Evolutionary conservation across 2,888 invertebrate species (phyloP), one percentile per base, ranked within the genome.

Genomic region (Leucophenga montana): DNA sequence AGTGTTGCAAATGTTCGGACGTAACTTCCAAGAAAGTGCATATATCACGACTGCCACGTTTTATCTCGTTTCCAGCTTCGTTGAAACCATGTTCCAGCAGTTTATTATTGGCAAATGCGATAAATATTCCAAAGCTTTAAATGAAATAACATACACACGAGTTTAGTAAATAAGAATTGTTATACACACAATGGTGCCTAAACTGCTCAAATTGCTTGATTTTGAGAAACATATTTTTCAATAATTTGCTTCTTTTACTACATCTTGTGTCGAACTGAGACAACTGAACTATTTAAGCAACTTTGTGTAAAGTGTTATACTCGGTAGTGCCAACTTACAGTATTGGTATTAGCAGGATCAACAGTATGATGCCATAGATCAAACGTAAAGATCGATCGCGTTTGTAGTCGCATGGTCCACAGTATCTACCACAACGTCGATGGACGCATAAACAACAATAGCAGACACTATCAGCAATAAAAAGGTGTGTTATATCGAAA

Each of bases 81-180:
- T 91, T 90, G 44, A 93, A 90, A 66, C 95, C 95, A 66, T 91
- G 91, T 86, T 95, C 93, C 90, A 96, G 90, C 85, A 95, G 94
- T 83, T 95, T 93, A 88, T 97, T 97, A 68, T 96, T 96, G 67
- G 95, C 95, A 89, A 97, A 97, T 57, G 96, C 94, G 88, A 96
- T 95, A 62, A 98, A 96, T 73, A 97, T 94, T 71, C 97, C 97
- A 90, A 97, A 96, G 83, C 97, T 65, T 44, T 61, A 69, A 73
- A 70, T 39, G n/a, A n/a, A n/a, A n/a, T n/a, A n/a, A n/a, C n/a
- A n/a, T n/a, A n/a, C n/a, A n/a, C n/a, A n/a, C n/a, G n/a, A n/a
- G n/a, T n/a, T n/a, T n/a, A n/a, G n/a, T n/a, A n/a, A n/a, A n/a
- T n/a, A n/a, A n/a, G n/a, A n/a, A n/a, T n/a, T n/a, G n/a, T n/a